Evolutionary conservation across 2,888 invertebrate genomes (phyloP).

Genomic region (Dyspetes luteomarginatus): DNA sequence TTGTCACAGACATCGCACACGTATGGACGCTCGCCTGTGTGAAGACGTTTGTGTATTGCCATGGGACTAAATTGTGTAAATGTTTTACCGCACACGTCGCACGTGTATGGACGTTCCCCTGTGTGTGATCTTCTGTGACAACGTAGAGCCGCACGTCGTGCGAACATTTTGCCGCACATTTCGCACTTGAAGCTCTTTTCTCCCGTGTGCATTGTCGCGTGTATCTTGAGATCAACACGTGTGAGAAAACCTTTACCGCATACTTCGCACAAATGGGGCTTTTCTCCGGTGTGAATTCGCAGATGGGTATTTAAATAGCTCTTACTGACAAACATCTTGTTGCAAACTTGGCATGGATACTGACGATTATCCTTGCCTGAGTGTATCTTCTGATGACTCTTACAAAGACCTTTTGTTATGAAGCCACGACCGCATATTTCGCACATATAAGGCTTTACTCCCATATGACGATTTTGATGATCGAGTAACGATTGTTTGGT

Average conservation of each 20-base stretch:
- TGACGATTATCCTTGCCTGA: constrained; percentile 86
- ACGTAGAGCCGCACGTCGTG: constrained; percentile 85
- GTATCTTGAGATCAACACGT: constrained; percentile 86
- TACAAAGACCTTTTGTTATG: constrained; percentile 86
- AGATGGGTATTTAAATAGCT: constrained; percentile 86
- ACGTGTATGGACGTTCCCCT: constrained; percentile 86
- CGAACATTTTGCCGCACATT: constrained; percentile 87
- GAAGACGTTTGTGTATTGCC: constrained; percentile 86
- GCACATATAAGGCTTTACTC: constrained; percentile 86
- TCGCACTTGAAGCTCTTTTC: constrained; percentile 87
- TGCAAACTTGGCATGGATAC: constrained; percentile 86
- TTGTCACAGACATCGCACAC: constrained; percentile 86
- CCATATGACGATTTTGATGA: constrained; percentile 86
- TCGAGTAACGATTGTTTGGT: constrained; percentile 86
- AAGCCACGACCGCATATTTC: constrained; percentile 86
- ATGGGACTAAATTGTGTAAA: constrained; percentile 88
- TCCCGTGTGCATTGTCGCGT: constrained; percentile 87
- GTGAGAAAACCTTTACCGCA: constrained; percentile 87
- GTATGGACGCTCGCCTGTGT: constrained; percentile 87
- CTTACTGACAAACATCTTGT: constrained; percentile 87
- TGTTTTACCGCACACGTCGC: constrained; percentile 86
- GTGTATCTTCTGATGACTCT: constrained; percentile 86
- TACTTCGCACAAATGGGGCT: constrained; percentile 86
- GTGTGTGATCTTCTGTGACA: constrained; percentile 86
- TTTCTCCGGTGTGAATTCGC: constrained; percentile 86